Base-by-base conservation (phyloP, 2,113 vertebrate genomes). In the Colaptes auratus region DNA sequence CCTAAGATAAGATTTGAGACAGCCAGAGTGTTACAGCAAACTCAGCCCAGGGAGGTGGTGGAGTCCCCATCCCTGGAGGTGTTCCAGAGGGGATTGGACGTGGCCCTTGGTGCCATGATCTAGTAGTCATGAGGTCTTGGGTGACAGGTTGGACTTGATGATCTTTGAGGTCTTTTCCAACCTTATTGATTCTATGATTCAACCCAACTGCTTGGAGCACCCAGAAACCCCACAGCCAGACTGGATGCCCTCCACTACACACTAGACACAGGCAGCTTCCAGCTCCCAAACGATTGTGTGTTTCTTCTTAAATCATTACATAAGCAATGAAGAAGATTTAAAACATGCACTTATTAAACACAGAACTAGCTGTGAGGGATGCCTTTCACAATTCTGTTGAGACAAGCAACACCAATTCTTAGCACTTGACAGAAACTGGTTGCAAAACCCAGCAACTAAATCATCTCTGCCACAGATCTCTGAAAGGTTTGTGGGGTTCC, bases 241-340 rank as follows among this genome's bases (percentile, higher is more conserved):
- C 19, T 73, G 56, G 52, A 77, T 50, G n/a, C 64, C 50, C 11
- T 15, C 27, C 8, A 33, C 64, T 23, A 20, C 12, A 46, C 7
- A 10, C 6, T 1, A 24, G 19, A 44, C 28, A 39, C 1, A 39
- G 53, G 27, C 74, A 89, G 53, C 39, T 78, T 53, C n/a, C 35
- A 50, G 39, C 12, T 65, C 46, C 11, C 52, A 56, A 61, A 75
- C 24, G 75, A 39, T 16, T 46, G 10, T 0, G 0, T 3, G 8
- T 65, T 90, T 69, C 64, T 58, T 65, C 75, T 44, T 28, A 72
- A 82, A 61, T 48, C 10, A 42, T 5, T 6, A 65, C 31, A 27
- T 1, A 1, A 79, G 12, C 15, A 30, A 58, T 18, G 23, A 86
- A 78, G 10, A 79, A 1, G 23, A 55, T 12, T 65, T 16, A 73